These are phyloP conservation scores for Amphimedon queenslandica DNA, from an alignment of 37 sponge, comb jelly and placozoan genomes.

Conservation along the genomic window DNA sequence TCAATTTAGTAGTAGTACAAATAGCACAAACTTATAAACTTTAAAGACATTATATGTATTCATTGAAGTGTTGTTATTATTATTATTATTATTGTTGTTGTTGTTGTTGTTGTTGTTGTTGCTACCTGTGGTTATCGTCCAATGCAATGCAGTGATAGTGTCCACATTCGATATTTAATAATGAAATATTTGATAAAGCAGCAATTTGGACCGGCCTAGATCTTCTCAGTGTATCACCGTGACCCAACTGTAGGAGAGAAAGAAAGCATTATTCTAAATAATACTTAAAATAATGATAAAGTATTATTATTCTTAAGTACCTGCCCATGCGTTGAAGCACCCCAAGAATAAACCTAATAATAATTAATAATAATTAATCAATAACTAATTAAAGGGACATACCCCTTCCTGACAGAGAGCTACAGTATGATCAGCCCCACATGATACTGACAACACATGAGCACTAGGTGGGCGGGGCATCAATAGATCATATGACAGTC, in stretches of 20 bases:
- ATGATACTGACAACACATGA: constrained; percentile 57
- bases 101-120: no score
- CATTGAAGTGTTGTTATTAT: no score
- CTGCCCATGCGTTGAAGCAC: constrained; percentile 65
- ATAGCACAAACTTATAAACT: no score
- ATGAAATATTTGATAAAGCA: constrained; percentile 50
- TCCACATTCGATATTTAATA: constrained; percentile 64
- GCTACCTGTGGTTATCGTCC: constrained; percentile 65
- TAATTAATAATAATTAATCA: neutral
- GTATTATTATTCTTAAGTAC: constrained; percentile 24
- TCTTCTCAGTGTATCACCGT: constrained; percentile 66
- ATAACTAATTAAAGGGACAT: neutral
- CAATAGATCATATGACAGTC: neutral
- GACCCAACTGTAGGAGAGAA: constrained; percentile 63
- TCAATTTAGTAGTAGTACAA: no score
- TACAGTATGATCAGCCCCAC: constrained; percentile 84
- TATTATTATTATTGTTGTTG: no score
- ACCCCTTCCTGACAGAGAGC: constrained; percentile 84
- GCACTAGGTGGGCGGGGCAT: neutral
- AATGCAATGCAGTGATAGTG: constrained; percentile 79
- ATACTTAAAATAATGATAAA: neutral
- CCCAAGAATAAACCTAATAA: constrained; percentile 69
- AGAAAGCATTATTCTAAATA: neutral
- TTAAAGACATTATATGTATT: no score
- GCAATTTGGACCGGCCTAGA: constrained; percentile 68